phyloP scores from a whole-genome alignment of 2,888 invertebrate genomes.

The Eilema depressum region DNA sequence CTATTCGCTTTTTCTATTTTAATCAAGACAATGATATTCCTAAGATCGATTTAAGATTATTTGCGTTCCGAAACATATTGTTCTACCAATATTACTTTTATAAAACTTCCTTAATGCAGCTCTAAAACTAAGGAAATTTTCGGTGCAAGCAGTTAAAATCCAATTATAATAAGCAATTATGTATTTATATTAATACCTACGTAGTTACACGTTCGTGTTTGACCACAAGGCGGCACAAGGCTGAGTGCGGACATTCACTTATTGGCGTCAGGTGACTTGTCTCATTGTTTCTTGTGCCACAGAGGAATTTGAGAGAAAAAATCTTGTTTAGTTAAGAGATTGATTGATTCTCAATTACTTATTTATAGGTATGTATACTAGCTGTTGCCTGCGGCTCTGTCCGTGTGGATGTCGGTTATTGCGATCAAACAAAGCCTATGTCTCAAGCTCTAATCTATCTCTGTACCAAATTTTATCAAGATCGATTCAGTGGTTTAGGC shows the following conservation, averaged over 20 bases:
- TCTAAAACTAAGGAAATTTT: background rate
- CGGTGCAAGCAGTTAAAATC: background rate
- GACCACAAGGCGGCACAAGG: constrained; percentile 45
- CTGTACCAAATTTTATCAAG: no score
- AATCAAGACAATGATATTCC: background rate
- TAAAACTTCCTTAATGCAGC: background rate
- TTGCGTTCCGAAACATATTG: no score
- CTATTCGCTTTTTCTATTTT: no score
- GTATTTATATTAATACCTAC: background rate
- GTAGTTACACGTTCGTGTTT: constrained; percentile 42
- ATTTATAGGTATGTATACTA: no score
- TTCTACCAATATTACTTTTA: background rate
- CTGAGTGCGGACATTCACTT: constrained; percentile 56
- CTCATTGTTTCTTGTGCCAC: constrained; percentile 30
- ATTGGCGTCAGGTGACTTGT: constrained; percentile 34
- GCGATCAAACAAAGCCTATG: no score
- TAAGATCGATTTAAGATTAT: no score
- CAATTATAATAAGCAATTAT: constrained; percentile 6
- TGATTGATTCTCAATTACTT: background rate
- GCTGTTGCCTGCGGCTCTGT: no score
- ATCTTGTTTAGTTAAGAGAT: background rate
- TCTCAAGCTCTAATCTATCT: no score
- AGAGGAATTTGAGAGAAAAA: constrained; percentile 38
- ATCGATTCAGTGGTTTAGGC: no score
- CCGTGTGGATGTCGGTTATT: no score